Conservation (phyloP, 2,888 invertebrate genomes). For the Merodon equestris region DNA sequence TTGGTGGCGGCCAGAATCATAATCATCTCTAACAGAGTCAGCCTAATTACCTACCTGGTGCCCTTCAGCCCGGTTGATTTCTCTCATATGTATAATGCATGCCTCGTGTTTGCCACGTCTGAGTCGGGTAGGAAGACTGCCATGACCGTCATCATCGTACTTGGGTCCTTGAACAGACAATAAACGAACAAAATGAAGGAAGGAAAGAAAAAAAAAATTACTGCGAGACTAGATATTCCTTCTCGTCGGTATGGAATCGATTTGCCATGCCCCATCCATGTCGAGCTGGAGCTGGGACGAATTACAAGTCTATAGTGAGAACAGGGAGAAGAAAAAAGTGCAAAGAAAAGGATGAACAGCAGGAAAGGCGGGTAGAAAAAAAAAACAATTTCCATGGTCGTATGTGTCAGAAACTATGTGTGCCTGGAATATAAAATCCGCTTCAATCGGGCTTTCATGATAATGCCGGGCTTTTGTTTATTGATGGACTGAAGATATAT, state of each 20-base stretch:
- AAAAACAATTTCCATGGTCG: slow-evolving; percentile 26
- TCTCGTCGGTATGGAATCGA: slow-evolving; percentile 51
- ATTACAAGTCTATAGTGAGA: too few species aligned
- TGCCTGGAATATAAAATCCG: slow-evolving; percentile 56
- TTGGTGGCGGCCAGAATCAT: slow-evolving; percentile 52
- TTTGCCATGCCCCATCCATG: slow-evolving; percentile 41
- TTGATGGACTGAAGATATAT: slow-evolving; percentile 28
- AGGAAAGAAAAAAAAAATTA: too few species aligned
- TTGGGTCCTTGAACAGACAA: too few species aligned
- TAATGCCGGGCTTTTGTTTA: slow-evolving; percentile 53
- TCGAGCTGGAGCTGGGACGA: background rate
- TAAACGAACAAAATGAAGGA: too few species aligned
- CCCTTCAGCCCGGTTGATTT: too few species aligned
- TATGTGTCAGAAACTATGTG: slow-evolving; percentile 57
- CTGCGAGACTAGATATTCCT: slow-evolving; percentile 52
- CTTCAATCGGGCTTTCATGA: slow-evolving; percentile 47
- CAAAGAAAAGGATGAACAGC: background rate
- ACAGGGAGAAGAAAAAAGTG: background rate
- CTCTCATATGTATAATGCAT: background rate
- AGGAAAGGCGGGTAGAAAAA: slow-evolving; percentile 7
- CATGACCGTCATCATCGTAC: slow-evolving; percentile 19
- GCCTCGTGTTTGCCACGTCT: background rate
- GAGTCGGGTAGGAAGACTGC: too few species aligned
- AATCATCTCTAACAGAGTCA: slow-evolving; percentile 52
- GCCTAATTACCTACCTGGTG: slow-evolving; percentile 39